Base-by-base conservation (phyloP, 2,888 invertebrate genomes). In the Polyploca ridens region DNA sequence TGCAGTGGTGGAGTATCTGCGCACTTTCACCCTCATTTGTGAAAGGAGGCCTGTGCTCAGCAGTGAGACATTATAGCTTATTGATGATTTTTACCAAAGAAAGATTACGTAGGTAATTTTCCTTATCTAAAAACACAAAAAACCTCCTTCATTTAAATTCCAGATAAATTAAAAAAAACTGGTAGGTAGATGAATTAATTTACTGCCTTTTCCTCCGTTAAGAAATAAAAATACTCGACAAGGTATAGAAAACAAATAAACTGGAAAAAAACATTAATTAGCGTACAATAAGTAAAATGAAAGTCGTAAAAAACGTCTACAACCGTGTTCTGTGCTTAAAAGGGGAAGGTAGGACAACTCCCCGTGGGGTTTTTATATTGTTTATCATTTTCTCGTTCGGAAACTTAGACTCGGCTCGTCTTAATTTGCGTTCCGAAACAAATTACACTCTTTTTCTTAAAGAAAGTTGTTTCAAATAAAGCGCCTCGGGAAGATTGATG, bases 351-450 rank as follows among this genome's bases (percentile, higher is more conserved):
- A 71, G 64, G 66, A 66, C 59, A 44, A 38, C 49, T 35, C 64
- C 66, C 62, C 62, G 68, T 70, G 66, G 66, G 63, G 61, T 70
- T 79, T 78, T 73, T 77, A 69, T 78, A 77, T 77, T 83, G 77
- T 82, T 84, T 78, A 78, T 82, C 72, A 79, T 82, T 82, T 83
- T 77, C 74, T 76, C 77, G 71, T 84, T 83, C 69, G 72, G 76
- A 79, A 84, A 85, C 81, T 83, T 79, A 75, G 76, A 76, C 81
- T 78, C 72, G 73, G 82, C 85, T 84, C 72, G 73, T 82, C 85
- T 84, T 89, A 86, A 90, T 88, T 89, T 86, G 83, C 79, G 83
- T 83, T 82, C 72, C 77, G 81, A 83, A 84, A 86, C 87, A 87
- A 89, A 88, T 89, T 87, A 85, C 79, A 79, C 79, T 82, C 73